These are phyloP conservation scores for Bombus terrestris DNA, from an alignment of 1,140 invertebrate species.

Conservation along the genomic window DNA sequence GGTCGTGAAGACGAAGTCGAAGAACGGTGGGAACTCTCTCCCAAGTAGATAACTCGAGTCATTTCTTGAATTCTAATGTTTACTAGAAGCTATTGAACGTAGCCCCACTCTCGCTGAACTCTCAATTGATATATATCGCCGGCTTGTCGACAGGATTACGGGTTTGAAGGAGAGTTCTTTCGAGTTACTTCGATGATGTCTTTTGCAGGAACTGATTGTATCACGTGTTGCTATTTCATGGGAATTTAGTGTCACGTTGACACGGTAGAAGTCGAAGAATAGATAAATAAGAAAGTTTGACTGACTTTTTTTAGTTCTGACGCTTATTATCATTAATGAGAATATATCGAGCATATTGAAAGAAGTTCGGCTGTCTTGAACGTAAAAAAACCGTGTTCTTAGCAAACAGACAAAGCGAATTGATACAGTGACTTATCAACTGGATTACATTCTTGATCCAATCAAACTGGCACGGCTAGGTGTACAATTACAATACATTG, in stretches of 20 bases:
- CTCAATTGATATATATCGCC: too few relatives aligned
- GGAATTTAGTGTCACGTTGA: too few relatives aligned
- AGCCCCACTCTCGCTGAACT: too few relatives aligned
- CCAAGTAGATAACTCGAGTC: background rate
- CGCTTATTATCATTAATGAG: background rate
- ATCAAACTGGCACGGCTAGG: background rate
- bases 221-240: too few relatives aligned
- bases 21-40: background rate
- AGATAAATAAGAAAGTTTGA: too few relatives aligned
- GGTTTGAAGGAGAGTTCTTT: too few relatives aligned
- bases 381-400: background rate
- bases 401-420: background rate
- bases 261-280: too few relatives aligned
- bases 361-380: background rate
- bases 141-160: too few relatives aligned
- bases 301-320: background rate
- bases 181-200: too few relatives aligned
- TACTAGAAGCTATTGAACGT: background rate
- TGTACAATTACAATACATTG: conserved; percentile 13
- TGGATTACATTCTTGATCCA: conserved; percentile 35
- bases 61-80: background rate
- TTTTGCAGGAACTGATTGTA: too few relatives aligned
- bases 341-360: background rate
- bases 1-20: background rate
- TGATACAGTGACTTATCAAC: background rate